Conservation (phyloP, 2,113 vertebrate species). For the Phaethornis superciliosus region DNA sequence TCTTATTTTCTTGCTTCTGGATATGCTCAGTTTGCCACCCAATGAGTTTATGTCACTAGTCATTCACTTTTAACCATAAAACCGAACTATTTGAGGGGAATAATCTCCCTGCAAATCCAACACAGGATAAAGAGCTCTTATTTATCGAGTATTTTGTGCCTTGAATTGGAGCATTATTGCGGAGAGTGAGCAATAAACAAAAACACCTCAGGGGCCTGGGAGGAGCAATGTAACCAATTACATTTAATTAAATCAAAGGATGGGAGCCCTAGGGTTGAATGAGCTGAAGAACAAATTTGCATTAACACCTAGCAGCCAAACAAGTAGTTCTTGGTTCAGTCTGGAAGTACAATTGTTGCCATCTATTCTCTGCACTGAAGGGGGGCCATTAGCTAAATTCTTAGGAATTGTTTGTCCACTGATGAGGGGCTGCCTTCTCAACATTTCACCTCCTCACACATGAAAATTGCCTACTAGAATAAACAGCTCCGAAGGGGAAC, state of each 20-base stretch:
- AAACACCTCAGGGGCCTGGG: slow-evolving; percentile 84
- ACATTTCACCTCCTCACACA: slow-evolving; percentile 76
- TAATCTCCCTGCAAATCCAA: slow-evolving; percentile 81
- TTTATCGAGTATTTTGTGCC: slow-evolving; percentile 81
- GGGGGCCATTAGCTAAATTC: slow-evolving; percentile 88
- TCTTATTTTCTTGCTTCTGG: slow-evolving; percentile 76
- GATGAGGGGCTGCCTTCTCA: slow-evolving; percentile 80
- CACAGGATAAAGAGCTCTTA: slow-evolving; percentile 75
- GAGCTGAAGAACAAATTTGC: slow-evolving; percentile 85
- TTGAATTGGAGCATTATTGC: slow-evolving; percentile 84
- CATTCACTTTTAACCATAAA: slow-evolving; percentile 84
- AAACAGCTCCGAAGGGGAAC: slow-evolving; percentile 80
- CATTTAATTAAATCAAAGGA: slow-evolving; percentile 96
- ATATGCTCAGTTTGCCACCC: slow-evolving; percentile 77
- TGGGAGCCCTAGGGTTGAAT: slow-evolving; percentile 85
- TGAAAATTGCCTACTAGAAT: slow-evolving; percentile 80
- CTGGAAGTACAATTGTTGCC: slow-evolving; percentile 79
- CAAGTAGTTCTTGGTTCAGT: slow-evolving; percentile 78
- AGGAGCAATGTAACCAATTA: slow-evolving; percentile 92
- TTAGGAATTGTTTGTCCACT: slow-evolving; percentile 82
- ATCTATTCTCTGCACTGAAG: slow-evolving; percentile 83
- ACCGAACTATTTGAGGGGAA: slow-evolving; percentile 80
- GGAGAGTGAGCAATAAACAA: slow-evolving; percentile 86
- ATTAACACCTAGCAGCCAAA: slow-evolving; percentile 88
- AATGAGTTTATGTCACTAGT: slow-evolving; percentile 80